Evolutionary conservation across 1,140 invertebrate genomes (phyloP), one percentile per base, ranked within the genome.

Genomic region (Micrasema longulum): DNA sequence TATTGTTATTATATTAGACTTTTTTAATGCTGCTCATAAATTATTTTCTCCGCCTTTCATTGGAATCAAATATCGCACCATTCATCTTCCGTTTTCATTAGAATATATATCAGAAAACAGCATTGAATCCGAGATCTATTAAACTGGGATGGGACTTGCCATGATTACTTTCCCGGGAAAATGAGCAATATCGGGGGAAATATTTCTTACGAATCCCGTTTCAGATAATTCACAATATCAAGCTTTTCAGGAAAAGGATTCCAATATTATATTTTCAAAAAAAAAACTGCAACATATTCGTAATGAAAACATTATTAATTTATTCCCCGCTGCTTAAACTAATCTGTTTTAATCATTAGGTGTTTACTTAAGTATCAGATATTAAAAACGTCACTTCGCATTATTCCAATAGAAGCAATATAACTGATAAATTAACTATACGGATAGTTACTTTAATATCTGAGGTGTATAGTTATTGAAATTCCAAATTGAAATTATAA

Each of bases 161-260:
- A 23, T 71, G 69, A 71, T 71, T 71, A 71, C 69, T 71, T 71
- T 63, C 47, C 18, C 26, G 43, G 57, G 57, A 23, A 71, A 71
- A 71, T 71, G 69, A 71, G 69, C 69, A 71, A 71, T 64, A 71
- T 62, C 69, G 12, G 22, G 22, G 50, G 48, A 71, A 64, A 71
- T 71, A 71, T 71, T 64, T 16, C 38, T 71, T 55, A 47, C 67
- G 23, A 64, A 52, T 41, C 57, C 47, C 64, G 31, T 20, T 47
- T 62, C 38, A 20, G 26, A 38, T 45, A 45, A 52, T 22, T 22
- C 20, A 14, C 48, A 52, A 12, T 20, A 22, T 31, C 2, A 12
- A 18, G 41, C 11, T 12, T 45, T 26, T 14, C 18, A 22, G 23
- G 10, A 31, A 35, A 57, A 26, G 53, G 16, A 26, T 26, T 52